Conservation (phyloP, 2,888 invertebrate species). For the Drosophila pullipes region DNA sequence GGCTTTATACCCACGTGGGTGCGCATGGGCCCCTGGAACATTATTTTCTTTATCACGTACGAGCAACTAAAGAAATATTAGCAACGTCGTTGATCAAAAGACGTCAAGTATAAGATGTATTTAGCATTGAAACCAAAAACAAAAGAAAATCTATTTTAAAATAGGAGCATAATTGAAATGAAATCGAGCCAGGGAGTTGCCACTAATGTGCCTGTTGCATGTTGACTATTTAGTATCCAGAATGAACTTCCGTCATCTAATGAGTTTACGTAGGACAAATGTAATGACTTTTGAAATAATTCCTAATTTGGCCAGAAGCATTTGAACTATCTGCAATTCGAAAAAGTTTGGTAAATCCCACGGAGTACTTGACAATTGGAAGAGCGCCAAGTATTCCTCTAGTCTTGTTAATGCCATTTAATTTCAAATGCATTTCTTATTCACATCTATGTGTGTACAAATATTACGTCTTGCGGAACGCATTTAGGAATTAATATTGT, state of each 20-base stretch:
- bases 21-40: slow-evolving; percentile 98
- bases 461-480: slow-evolving; percentile 30
- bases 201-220: slow-evolving; percentile 61
- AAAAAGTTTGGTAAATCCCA: slow-evolving; percentile 1
- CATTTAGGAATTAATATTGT: slow-evolving; percentile 29
- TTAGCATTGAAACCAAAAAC: slow-evolving; percentile 72
- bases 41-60: slow-evolving; percentile 97
- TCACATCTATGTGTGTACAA: slow-evolving; percentile 14
- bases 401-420: slow-evolving; percentile 32
- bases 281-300: slow-evolving; percentile 21
- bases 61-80: slow-evolving; percentile 94
- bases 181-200: slow-evolving; percentile 35
- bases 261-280: slow-evolving; percentile 25
- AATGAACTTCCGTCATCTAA: slow-evolving; percentile 24
- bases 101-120: slow-evolving; percentile 67
- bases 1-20: slow-evolving; percentile 98
- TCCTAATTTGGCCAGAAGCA: slow-evolving; percentile 18
- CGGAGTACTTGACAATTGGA: slow-evolving; percentile 18
- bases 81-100: slow-evolving; percentile 17
- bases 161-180: slow-evolving; percentile 41
- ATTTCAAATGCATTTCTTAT: slow-evolving; percentile 25
- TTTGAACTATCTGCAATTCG: slow-evolving; percentile 62
- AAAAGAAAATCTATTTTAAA: slow-evolving; percentile 37
- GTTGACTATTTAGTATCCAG: slow-evolving; percentile 53
- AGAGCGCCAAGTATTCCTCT: slow-evolving; percentile 26